Conservation (phyloP, 1,140 invertebrate species). For the Trichonephila clavipes region DNA sequence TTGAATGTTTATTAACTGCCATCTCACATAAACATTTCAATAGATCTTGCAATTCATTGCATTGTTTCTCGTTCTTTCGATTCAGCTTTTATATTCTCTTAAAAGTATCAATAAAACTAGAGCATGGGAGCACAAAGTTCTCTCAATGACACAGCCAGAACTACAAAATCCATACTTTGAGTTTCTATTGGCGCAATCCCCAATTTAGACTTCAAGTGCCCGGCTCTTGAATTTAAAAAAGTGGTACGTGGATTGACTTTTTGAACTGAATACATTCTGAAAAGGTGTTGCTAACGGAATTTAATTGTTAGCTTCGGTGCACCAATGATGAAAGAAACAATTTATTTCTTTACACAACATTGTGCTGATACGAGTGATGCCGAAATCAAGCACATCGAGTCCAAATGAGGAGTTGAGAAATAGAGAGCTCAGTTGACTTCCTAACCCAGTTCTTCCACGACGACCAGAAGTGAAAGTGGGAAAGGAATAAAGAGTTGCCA, state of each 20-base stretch:
- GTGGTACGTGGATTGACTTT: not conserved
- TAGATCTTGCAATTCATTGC: too few species aligned
- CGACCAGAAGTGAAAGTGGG: not conserved
- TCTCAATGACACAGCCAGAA: not conserved
- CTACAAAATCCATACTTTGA: not conserved
- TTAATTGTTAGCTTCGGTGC: slow-evolving; percentile 20
- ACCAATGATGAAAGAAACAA: slow-evolving; percentile 15
- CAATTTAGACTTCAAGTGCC: not conserved
- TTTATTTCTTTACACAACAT: not conserved
- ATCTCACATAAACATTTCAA: too few species aligned
- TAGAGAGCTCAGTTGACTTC: not conserved
- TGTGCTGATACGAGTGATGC: slow-evolving; percentile 1
- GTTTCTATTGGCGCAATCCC: not conserved
- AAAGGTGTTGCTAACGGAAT: slow-evolving; percentile 22
- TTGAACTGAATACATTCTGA: slow-evolving; percentile 23
- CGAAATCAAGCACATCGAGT: not conserved
- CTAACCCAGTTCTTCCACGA: slow-evolving; percentile 29
- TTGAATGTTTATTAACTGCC: too few species aligned
- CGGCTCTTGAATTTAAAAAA: not conserved
- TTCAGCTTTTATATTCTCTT: not conserved
- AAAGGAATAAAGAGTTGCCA: not conserved
- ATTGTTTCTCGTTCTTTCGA: too few species aligned
- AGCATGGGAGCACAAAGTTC: not conserved
- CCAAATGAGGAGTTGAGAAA: slow-evolving; percentile 24
- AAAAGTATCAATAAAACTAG: not conserved